Evolutionary conservation across 1,140 invertebrate genomes (phyloP).

Genomic region (Lepidurus couesii): DNA sequence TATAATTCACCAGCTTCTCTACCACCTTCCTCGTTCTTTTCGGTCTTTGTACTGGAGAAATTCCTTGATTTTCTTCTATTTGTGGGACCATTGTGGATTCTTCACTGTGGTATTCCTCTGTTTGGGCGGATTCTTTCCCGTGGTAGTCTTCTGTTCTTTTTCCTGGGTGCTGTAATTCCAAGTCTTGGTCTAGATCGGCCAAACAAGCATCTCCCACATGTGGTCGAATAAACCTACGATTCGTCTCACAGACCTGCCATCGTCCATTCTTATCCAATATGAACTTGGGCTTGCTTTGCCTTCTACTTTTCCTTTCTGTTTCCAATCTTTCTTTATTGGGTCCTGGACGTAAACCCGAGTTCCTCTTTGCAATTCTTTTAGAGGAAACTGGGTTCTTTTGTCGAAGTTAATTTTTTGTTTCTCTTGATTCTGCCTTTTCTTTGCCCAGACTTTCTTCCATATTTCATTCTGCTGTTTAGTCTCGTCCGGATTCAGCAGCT

Average conservation of each 20-base stretch:
- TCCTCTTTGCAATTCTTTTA: background rate
- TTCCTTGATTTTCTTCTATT: background rate
- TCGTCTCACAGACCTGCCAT: background rate
- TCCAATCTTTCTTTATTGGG: background rate
- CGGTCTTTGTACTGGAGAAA: background rate
- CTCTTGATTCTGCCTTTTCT: background rate
- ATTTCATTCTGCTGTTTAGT: background rate
- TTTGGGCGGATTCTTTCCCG: background rate
- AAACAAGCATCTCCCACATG: background rate
- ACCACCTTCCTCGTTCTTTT: background rate
- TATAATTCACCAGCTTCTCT: background rate
- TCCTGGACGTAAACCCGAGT: background rate
- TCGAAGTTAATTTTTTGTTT: background rate
- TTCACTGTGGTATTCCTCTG: background rate
- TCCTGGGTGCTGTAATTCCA: background rate
- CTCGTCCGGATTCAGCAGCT: background rate
- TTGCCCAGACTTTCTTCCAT: background rate
- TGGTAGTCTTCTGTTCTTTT: background rate
- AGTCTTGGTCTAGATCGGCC: background rate
- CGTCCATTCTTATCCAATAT: background rate
- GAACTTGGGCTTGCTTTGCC: background rate
- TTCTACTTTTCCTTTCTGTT: background rate
- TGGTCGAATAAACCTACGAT: background rate
- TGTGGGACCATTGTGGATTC: background rate
- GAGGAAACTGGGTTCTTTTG: background rate